Base-by-base conservation (phyloP, 2,113 vertebrate genomes). In the Bucco capensis region DNA sequence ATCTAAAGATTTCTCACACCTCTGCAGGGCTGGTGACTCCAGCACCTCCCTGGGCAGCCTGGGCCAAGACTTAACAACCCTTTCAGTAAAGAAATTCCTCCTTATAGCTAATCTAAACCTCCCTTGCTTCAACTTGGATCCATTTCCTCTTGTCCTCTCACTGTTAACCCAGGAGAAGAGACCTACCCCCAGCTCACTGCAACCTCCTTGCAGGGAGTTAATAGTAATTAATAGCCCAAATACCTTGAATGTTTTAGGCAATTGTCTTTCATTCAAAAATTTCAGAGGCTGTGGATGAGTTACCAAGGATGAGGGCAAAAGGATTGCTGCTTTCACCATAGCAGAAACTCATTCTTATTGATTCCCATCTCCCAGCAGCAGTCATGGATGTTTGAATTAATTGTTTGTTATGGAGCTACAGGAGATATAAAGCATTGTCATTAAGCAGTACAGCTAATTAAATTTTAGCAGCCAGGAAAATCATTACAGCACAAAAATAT, bases 391-490 rank as follows among this genome's bases (percentile, higher is more conserved):
- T 53, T 67, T 84, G 49, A 90, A 84, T 77, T 74, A 37, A 60
- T 56, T 37, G 76, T 30, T 86, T 82, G 37, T 72, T 51, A 47
- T 49, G 61, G 58, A 93, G 92, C 90, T 90, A 38, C 65, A 86
- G 72, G 62, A 91, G 15, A 88, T 25, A 80, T 3, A 80, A 71
- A 72, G 15, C 27, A 58, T 27, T 2, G 0, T 56, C 73, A 83
- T 70, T 73, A 82, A 90, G 66, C 19, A 76, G 37, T 47, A 82
- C 86, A 88, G 65, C 54, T 69, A 92, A 94, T 89, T 89, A 53
- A 75, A 81, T 72, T 88, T 86, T 60, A 93, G 69, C 61, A 77
- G 77, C 44, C 27, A 83, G 25, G 69, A 91, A 91, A 94, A 77
- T 83, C 4, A 88, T 75, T 94, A 35, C 14, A 30, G 17, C 19